These are phyloP conservation scores for Pandion haliaetus DNA, from an alignment of 2,113 vertebrate species.

Conservation along the genomic window DNA sequence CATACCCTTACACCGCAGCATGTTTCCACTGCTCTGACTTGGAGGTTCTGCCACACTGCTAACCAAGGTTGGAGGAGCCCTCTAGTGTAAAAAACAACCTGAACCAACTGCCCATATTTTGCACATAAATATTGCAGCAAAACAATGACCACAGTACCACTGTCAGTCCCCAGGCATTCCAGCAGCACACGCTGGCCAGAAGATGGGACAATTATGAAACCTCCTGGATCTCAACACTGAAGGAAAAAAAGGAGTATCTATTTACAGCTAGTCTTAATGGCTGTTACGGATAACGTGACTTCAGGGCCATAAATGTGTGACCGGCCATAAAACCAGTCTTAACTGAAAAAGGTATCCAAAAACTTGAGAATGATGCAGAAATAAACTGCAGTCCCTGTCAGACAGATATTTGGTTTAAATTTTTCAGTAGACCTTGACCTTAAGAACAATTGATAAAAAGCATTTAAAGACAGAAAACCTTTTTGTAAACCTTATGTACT, in stretches of 20 bases:
- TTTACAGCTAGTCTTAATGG: background rate
- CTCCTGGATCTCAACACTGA: background rate
- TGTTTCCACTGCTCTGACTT: background rate
- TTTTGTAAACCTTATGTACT: background rate
- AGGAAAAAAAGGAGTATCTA: background rate
- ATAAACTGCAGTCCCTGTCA: background rate
- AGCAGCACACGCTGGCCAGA: background rate
- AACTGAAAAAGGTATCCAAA: background rate
- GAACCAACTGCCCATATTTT: background rate
- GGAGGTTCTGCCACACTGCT: background rate
- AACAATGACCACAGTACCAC: background rate
- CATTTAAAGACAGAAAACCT: background rate
- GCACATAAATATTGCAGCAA: background rate
- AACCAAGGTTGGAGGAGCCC: constrained; percentile 30
- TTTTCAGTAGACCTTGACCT: background rate
- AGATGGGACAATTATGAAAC: background rate
- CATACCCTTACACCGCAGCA: background rate
- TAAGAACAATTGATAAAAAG: background rate
- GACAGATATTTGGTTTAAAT: background rate
- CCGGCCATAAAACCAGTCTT: background rate
- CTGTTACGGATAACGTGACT: background rate
- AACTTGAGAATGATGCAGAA: background rate
- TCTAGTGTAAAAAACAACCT: constrained; percentile 35
- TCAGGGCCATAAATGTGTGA: background rate
- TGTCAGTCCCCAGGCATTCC: background rate